Evolutionary conservation across 2,797 vertebrate species (phyloP).

Genomic region (Chelmon rostratus): DNA sequence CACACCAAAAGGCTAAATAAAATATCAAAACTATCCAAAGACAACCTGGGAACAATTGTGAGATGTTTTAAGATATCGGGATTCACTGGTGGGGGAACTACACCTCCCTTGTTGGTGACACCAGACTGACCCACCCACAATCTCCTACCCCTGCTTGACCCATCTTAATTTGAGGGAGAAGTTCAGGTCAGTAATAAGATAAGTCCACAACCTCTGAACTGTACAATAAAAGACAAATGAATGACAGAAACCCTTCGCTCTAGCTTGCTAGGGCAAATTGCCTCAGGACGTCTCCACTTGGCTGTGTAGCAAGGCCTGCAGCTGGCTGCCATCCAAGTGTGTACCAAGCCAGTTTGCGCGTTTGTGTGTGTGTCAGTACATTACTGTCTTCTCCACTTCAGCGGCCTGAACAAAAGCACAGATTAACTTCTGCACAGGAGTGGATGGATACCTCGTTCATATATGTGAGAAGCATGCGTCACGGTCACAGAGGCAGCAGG

Average conservation of each 20-base stretch:
- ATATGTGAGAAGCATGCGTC: slow-evolving; percentile 4
- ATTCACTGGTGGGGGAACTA: not conserved
- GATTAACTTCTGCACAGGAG: slow-evolving; percentile 1
- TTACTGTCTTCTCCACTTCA: slow-evolving; percentile 2
- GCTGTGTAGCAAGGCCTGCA: slow-evolving; percentile 6
- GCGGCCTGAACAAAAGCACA: slow-evolving; percentile 12
- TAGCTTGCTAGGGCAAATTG: slow-evolving; percentile 6
- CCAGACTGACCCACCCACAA: not conserved
- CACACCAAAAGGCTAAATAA: not conserved
- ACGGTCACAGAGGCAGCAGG: not conserved
- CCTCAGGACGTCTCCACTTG: slow-evolving; percentile 24
- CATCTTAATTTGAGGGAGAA: slow-evolving; percentile 27
- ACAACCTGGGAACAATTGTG: not conserved
- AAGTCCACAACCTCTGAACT: not conserved
- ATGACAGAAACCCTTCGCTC: not conserved
- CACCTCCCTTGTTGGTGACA: not conserved
- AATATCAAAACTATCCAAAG: not conserved
- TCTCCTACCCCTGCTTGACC: not conserved
- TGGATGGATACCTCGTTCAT: not conserved
- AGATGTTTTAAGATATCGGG: not conserved
- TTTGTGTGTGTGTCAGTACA: not conserved
- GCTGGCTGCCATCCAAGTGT: slow-evolving; percentile 25
- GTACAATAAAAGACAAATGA: slow-evolving; percentile 21
- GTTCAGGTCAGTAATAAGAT: not conserved
- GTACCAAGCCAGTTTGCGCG: not conserved